Evolutionary conservation across 1,140 invertebrate species (phyloP).

Genomic region (Luehdorfia chinensis): DNA sequence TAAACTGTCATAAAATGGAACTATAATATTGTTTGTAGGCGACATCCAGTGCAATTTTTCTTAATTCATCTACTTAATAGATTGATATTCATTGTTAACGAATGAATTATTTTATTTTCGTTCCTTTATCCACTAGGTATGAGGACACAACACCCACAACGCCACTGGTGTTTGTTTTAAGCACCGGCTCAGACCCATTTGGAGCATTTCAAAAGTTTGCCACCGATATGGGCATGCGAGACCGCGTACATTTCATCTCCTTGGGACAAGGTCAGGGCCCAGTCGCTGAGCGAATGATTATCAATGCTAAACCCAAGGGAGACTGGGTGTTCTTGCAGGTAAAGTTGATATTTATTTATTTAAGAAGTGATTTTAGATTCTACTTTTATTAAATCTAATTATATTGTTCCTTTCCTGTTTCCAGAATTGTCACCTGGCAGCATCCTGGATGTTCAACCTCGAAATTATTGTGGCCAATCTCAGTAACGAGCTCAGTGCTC

Average conservation of each 20-base stretch:
- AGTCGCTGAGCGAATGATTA: slow-evolving; percentile 89
- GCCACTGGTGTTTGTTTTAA: slow-evolving; percentile 93
- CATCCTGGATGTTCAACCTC: slow-evolving; percentile 91
- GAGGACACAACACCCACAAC: slow-evolving; percentile 84
- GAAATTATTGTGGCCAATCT: slow-evolving; percentile 85
- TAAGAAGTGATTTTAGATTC: no score
- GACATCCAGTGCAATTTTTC: no score
- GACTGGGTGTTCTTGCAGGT: slow-evolving; percentile 91
- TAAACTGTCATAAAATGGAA: no score
- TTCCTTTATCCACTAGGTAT: no score
- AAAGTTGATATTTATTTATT: not conserved
- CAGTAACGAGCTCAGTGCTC: slow-evolving; percentile 78
- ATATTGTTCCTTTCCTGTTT: slow-evolving; percentile 30
- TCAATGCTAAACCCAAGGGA: slow-evolving; percentile 82
- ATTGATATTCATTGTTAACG: no score
- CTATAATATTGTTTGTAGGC: no score
- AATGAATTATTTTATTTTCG: no score
- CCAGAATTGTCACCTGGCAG: slow-evolving; percentile 94
- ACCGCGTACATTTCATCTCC: slow-evolving; percentile 89
- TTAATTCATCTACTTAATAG: no score
- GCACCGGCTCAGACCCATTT: slow-evolving; percentile 94
- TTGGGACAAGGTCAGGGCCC: slow-evolving; percentile 94
- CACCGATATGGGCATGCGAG: slow-evolving; percentile 85
- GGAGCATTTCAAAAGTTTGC: slow-evolving; percentile 88
- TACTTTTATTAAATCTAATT: not conserved